A percentile compares a stretch with the other conserved stretches of the same genome.
Evolutionary conservation across 2,797 vertebrate genomes (phyloP).

Genomic region (Adelosebastes latens): DNA sequence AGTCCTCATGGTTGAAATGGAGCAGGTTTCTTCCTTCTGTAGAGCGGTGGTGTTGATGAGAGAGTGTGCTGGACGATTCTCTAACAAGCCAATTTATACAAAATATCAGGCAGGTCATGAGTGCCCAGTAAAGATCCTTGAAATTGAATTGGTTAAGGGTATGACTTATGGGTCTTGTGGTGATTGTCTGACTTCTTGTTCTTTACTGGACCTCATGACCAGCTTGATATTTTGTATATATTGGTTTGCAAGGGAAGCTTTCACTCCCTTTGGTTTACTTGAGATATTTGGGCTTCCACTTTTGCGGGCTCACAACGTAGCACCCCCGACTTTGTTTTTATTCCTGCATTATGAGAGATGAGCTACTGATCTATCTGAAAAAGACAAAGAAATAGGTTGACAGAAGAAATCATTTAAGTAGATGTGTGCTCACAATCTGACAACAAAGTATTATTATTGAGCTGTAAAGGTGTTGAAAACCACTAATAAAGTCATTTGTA

Average conservation of each 20-base stretch:
- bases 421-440: background rate
- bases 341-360: too few relatives aligned
- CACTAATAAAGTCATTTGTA: background rate
- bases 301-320: background rate
- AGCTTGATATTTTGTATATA: background rate
- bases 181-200: background rate
- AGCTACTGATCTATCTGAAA: background rate
- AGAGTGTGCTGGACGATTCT: background rate
- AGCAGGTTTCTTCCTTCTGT: slow-evolving; percentile 3
- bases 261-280: background rate
- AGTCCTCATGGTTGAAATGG: slow-evolving; percentile 37
- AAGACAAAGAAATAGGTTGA: background rate
- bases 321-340: background rate
- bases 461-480: background rate
- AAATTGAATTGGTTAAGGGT: slow-evolving; percentile 14
- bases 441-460: background rate
- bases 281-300: background rate
- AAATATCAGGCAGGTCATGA: background rate
- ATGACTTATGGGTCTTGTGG: slow-evolving; percentile 28
- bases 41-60: background rate
- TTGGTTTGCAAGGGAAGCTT: too few relatives aligned
- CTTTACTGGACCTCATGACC: background rate
- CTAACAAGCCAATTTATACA: slow-evolving; percentile 14
- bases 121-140: background rate
- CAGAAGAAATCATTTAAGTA: background rate